These are phyloP conservation scores for Carollia perspicillata DNA, from an alignment of 2,113 vertebrate genomes.

Conservation along the genomic window DNA sequence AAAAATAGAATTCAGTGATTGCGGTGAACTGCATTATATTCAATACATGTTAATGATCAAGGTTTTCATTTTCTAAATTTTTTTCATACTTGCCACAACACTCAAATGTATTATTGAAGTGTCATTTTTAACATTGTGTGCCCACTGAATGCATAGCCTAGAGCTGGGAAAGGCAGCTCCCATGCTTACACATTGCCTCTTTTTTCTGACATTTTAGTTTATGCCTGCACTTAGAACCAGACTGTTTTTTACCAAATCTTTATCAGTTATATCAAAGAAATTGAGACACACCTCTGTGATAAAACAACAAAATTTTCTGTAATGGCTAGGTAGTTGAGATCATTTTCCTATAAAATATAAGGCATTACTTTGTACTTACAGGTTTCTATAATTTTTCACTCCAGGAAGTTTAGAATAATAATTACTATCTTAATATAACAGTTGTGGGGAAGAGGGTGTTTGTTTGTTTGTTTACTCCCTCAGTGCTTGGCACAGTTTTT, in stretches of 20 bases:
- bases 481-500: background rate
- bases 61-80: background rate
- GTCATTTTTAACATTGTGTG: background rate
- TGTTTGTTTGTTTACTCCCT: background rate
- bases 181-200: background rate
- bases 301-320: background rate
- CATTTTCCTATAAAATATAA: constrained; percentile 24
- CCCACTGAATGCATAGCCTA: background rate
- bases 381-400: constrained; percentile 20
- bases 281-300: background rate
- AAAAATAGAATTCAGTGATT: background rate
- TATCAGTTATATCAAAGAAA: background rate
- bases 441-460: background rate
- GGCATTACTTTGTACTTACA: background rate
- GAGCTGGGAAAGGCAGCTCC: background rate
- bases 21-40: constrained; percentile 26
- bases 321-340: background rate
- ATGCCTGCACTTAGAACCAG: background rate
- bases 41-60: background rate
- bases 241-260: background rate
- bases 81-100: background rate
- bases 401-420: constrained; percentile 21
- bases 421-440: background rate
- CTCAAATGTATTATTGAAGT: background rate
- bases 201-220: background rate